phyloP scores from a whole-genome alignment of 92 coral and sea anemone species.

The Epizoanthus stellaris region DNA sequence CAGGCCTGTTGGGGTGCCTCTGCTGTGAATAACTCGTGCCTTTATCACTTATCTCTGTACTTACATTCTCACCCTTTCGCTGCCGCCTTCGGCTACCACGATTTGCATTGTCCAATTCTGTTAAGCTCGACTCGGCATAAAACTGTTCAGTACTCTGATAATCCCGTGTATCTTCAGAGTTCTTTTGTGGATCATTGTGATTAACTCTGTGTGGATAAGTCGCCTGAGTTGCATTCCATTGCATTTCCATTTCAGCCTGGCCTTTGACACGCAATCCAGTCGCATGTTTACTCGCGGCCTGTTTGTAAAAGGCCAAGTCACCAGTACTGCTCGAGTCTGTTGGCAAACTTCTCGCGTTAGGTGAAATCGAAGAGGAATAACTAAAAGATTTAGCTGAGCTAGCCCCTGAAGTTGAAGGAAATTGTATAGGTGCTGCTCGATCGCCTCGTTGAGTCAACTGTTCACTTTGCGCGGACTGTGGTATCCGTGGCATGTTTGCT shows the following conservation, averaged over 20 bases:
- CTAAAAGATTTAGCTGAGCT: slow-evolving; percentile 61
- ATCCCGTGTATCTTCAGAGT: slow-evolving; percentile 66
- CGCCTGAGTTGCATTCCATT: slow-evolving; percentile 82
- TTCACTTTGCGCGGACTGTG: slow-evolving; percentile 69
- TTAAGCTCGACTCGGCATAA: slow-evolving; percentile 53
- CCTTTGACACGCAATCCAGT: slow-evolving; percentile 81
- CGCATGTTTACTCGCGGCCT: slow-evolving; percentile 80
- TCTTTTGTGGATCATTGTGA: slow-evolving; percentile 78
- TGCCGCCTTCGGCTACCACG: slow-evolving; percentile 52
- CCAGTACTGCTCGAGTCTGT: slow-evolving; percentile 71
- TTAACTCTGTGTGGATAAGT: slow-evolving; percentile 54
- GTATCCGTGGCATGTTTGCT: slow-evolving; percentile 91
- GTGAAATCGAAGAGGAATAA: slow-evolving; percentile 47
- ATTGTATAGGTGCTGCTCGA: slow-evolving; percentile 61
- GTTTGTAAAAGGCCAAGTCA: slow-evolving; percentile 68
- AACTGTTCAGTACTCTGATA: slow-evolving; percentile 55
- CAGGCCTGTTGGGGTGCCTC: slow-evolving; percentile 34
- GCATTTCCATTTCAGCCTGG: slow-evolving; percentile 89
- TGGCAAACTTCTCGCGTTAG: slow-evolving; percentile 65
- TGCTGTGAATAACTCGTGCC: slow-evolving; percentile 25
- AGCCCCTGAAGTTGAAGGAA: slow-evolving; percentile 69
- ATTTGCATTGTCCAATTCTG: slow-evolving; percentile 45
- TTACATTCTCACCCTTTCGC: slow-evolving; percentile 31
- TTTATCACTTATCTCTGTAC: slow-evolving; percentile 33
- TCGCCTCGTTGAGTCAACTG: slow-evolving; percentile 77